Base-by-base conservation (phyloP, 2,888 invertebrate species). In the Heliconius ethilla region DNA sequence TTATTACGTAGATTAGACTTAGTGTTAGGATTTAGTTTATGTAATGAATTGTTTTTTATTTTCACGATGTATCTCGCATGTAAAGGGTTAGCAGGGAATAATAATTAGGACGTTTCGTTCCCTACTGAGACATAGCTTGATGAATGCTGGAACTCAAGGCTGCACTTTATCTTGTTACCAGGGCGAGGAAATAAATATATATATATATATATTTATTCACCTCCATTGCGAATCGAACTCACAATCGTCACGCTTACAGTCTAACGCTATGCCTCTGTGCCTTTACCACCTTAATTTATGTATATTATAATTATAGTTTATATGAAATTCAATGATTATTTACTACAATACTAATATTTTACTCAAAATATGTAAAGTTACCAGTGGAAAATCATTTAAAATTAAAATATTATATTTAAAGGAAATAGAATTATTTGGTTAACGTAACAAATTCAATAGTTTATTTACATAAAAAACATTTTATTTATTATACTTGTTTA, bases 1-100 rank as follows among this genome's bases (percentile, higher is more conserved):
- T 95, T 72, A 92, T 96, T 45, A 95, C 93, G 18, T 93, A 89
- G 83, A 78, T 66, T 67, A 70, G 18, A 45, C 9, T 5, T 70
- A 66, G 15, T 59, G 33, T 65, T 70, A 33, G 18, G 15, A 45
- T 66, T 27, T 66, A 66, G 4, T n/a, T 75, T 62, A 55, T 27
- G 22, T 70, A 27, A 15, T 10, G 4, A 11, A n/a, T 45, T 40
- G 1, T 40, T 40, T 45, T 37, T 13, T 40, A 3, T 25, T 55
- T 22, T 7, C 15, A 22, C 22, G n/a, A n/a, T n/a, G n/a, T n/a
- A n/a, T n/a, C n/a, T n/a, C n/a, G n/a, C n/a, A n/a, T n/a, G 10
- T 59, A 51, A 3, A 51, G 5, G 18, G 51, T 51, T 51, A 22
- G 51, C 51, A 51, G 51, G 51, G 22, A 51, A 51, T 9, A 22